A percentile compares a stretch with the other conserved stretches of the same genome.
Conservation (phyloP, 1,140 invertebrate species). For the Vollenhovia emeryi region DNA sequence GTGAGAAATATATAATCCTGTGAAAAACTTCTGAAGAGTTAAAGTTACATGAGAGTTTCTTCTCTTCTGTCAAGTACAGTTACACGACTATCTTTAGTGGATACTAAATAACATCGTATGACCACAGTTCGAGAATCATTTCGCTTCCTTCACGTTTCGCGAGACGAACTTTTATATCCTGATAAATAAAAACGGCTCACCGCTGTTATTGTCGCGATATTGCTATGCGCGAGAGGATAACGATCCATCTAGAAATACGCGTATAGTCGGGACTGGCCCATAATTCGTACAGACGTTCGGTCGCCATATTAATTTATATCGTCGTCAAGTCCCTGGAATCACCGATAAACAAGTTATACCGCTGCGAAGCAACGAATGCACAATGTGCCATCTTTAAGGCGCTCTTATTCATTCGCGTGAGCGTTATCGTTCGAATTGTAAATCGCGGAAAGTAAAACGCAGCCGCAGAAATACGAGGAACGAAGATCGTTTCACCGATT, state of each 20-base stretch:
- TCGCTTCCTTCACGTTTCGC: neutral
- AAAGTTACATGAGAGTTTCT: constrained; percentile 19
- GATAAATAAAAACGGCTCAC: constrained; percentile 24
- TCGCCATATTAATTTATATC: constrained; percentile 36
- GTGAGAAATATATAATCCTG: neutral
- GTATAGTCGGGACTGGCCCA: neutral
- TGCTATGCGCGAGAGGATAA: neutral
- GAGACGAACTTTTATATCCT: neutral
- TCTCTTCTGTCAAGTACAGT: constrained; percentile 21
- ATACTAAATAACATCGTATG: constrained; percentile 12
- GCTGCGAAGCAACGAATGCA: neutral
- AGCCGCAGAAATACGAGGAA: constrained; percentile 4
- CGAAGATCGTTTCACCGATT: neutral
- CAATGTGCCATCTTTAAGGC: constrained; percentile 4
- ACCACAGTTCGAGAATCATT: constrained; percentile 3
- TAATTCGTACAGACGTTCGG: constrained; percentile 9
- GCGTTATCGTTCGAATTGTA: constrained; percentile 14
- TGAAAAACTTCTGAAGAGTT: constrained; percentile 8
- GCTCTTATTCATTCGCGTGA: neutral
- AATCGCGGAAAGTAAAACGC: constrained; percentile 7
- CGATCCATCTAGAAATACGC: neutral
- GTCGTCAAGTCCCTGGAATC: neutral
- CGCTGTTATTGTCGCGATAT: constrained; percentile 19
- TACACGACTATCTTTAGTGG: constrained; percentile 9
- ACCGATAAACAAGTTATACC: constrained; percentile 21